phyloP scores from a whole-genome alignment of 2,113 vertebrate species.

The Lasiurus borealis region DNA sequence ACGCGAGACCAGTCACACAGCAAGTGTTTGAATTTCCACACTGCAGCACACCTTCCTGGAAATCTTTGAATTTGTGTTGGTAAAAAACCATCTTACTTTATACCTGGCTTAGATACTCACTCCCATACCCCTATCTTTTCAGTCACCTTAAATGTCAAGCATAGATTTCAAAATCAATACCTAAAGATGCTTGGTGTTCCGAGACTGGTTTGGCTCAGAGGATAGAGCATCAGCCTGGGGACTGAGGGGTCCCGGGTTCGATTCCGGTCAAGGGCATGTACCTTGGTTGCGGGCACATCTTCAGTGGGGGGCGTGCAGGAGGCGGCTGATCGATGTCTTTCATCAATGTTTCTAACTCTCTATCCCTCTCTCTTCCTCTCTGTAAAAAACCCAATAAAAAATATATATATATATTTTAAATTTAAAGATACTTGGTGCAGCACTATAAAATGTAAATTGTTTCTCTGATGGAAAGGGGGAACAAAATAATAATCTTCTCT shows the following conservation, averaged over 20 bases:
- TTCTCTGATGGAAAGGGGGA: slow-evolving; percentile 61
- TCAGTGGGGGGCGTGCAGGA: too few relatives aligned
- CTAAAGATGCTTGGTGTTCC: slow-evolving; percentile 54
- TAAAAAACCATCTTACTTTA: not conserved
- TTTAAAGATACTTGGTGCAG: slow-evolving; percentile 55
- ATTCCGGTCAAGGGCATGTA: too few relatives aligned
- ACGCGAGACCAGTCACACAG: not conserved
- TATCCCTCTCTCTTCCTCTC: too few relatives aligned
- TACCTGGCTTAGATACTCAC: not conserved
- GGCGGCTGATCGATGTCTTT: too few relatives aligned
- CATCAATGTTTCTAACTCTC: too few relatives aligned
- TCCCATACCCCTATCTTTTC: slow-evolving; percentile 15
- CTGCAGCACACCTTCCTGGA: not conserved
- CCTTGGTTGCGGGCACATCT: too few relatives aligned
- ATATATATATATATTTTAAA: too few relatives aligned
- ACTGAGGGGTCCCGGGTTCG: too few relatives aligned
- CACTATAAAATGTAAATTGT: slow-evolving; percentile 73
- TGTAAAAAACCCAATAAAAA: too few relatives aligned
- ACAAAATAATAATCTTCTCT: slow-evolving; percentile 34
- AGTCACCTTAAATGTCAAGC: slow-evolving; percentile 76
- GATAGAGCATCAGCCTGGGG: too few relatives aligned
- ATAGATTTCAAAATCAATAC: slow-evolving; percentile 77
- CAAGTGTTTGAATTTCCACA: slow-evolving; percentile 54
- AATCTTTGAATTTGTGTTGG: not conserved
- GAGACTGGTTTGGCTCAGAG: too few relatives aligned